phyloP scores from a whole-genome alignment of 2,797 vertebrate species.

The Pangasius sanitwongsei region DNA sequence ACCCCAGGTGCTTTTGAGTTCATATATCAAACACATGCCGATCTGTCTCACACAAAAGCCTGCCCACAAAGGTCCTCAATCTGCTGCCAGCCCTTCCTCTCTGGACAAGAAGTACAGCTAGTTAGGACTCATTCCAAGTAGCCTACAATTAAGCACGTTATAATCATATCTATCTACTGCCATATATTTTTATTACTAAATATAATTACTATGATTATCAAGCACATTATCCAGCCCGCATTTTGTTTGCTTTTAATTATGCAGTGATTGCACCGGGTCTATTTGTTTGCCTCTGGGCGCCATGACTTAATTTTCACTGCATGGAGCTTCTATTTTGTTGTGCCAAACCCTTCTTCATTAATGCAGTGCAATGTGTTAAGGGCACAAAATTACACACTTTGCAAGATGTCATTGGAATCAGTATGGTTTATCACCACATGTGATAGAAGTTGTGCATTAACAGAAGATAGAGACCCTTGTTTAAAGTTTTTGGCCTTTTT shows the following conservation, averaged over 20 bases:
- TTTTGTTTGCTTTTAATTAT: conserved; percentile 26
- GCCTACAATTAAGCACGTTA: neutral
- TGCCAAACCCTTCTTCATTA: neutral
- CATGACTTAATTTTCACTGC: conserved; percentile 14
- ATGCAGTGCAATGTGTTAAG: neutral
- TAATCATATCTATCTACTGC: neutral
- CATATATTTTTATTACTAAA: conserved; percentile 18
- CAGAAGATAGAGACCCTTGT: neutral
- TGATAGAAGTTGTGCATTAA: neutral
- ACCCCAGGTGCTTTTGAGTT: neutral
- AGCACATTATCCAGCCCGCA: conserved; percentile 7
- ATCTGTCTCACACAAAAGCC: neutral
- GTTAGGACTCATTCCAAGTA: neutral
- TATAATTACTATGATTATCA: conserved; percentile 21
- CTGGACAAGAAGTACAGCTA: neutral
- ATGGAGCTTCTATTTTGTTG: neutral
- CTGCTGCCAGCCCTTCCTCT: neutral
- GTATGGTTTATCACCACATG: neutral
- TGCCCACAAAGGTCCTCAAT: neutral
- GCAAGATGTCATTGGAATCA: neutral
- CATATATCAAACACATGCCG: neutral
- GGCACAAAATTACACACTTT: neutral
- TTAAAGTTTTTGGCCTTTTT: conserved; percentile 8
- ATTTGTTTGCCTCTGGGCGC: conserved; percentile 19
- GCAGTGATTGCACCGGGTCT: conserved; percentile 7